A percentile compares a stretch with the other conserved stretches of the same genome.
Conservation (phyloP, 2,797 vertebrate species). For the Mormyrops attenuatus region DNA sequence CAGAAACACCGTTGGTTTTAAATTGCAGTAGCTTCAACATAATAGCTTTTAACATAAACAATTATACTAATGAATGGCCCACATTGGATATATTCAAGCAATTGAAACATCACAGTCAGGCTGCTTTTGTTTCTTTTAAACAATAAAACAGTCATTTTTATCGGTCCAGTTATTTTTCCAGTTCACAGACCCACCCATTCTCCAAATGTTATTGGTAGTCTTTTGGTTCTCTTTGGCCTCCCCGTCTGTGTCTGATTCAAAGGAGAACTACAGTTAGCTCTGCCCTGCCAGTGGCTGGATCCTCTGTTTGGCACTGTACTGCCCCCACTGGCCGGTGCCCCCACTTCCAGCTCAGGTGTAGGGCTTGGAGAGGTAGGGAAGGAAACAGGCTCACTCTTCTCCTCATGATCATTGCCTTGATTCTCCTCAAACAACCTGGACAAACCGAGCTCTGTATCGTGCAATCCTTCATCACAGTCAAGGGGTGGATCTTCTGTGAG, state of each 20-base stretch:
- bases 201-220: too few relatives aligned
- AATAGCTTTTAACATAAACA: background rate
- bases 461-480: background rate
- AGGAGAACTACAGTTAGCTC: too few relatives aligned
- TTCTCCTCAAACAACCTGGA: background rate
- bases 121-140: background rate
- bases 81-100: background rate
- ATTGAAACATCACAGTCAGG: background rate
- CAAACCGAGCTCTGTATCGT: background rate
- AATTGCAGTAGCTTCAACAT: background rate
- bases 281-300: too few relatives aligned
- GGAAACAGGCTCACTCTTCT: too few relatives aligned
- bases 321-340: too few relatives aligned
- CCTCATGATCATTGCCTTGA: background rate
- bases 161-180: too few relatives aligned
- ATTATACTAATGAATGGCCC: background rate
- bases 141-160: background rate
- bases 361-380: too few relatives aligned
- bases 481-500: background rate
- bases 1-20: background rate
- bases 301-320: too few relatives aligned
- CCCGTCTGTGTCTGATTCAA: too few relatives aligned
- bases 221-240: too few relatives aligned
- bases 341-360: too few relatives aligned
- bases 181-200: too few relatives aligned